Conservation (phyloP, 2,113 vertebrate genomes). For the Lipophrys pholis region DNA sequence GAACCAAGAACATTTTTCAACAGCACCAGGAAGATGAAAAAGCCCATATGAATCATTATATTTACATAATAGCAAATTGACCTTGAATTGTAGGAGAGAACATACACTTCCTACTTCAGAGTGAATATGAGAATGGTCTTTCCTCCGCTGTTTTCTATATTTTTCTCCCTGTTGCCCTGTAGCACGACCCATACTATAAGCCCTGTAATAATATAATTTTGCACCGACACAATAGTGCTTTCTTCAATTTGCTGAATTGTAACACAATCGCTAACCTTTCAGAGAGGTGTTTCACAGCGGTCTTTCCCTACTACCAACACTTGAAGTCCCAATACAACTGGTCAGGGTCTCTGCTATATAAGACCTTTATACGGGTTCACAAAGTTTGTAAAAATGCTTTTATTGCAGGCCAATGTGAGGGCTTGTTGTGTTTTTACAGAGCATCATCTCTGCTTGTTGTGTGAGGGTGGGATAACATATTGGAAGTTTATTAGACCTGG, state of each 20-base stretch:
- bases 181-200: conserved; percentile 9
- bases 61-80: conserved; percentile 68
- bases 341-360: conserved; percentile 12
- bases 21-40: conserved; percentile 38
- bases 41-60: conserved; percentile 54
- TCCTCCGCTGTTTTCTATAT: conserved; percentile 30
- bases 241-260: conserved; percentile 29
- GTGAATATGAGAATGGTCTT: conserved; percentile 26
- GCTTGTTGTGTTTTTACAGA: conserved; percentile 78
- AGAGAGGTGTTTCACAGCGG: conserved; percentile 20
- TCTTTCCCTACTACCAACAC: conserved; percentile 13
- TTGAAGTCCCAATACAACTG: conserved; percentile 30
- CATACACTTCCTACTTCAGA: conserved; percentile 36
- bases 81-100: conserved; percentile 60
- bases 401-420: conserved; percentile 66
- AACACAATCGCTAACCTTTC: conserved; percentile 23
- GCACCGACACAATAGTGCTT: conserved; percentile 9
- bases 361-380: conserved; percentile 70
- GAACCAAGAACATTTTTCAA: conserved; percentile 50
- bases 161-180: conserved; percentile 13
- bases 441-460: conserved; percentile 70
- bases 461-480: conserved; percentile 73
- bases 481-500: conserved; percentile 79
- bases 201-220: conserved; percentile 24
- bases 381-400: conserved; percentile 77